A percentile compares a stretch with the other conserved stretches of the same genome.
Evolutionary conservation across 2,888 invertebrate species (phyloP).

Genomic region (Drosophila bunnanda): DNA sequence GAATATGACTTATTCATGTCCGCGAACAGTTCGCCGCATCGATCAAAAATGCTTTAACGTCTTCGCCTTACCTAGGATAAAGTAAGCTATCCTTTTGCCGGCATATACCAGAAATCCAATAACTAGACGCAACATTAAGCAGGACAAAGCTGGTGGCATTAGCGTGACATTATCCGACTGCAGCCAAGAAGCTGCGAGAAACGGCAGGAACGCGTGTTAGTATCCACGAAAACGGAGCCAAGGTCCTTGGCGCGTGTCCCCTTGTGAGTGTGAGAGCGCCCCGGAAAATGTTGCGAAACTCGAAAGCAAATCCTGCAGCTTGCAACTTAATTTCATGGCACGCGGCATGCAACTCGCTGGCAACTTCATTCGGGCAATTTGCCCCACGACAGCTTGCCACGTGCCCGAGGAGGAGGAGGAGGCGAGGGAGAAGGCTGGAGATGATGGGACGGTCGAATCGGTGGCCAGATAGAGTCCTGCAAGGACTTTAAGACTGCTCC

Average conservation of each 20-base stretch:
- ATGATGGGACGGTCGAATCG: constrained; percentile 27
- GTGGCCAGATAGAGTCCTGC: constrained; percentile 45
- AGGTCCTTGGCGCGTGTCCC: constrained; percentile 53
- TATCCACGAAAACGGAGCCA: constrained; percentile 53
- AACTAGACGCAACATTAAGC: constrained; percentile 64
- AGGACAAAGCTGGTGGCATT: constrained; percentile 73
- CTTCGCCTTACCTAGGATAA: constrained; percentile 13
- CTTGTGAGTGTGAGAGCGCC: constrained; percentile 24
- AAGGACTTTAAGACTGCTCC: constrained; percentile 51
- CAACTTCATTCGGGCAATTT: constrained; percentile 77
- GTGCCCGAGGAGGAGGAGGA: constrained; percentile 38
- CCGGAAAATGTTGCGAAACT: constrained; percentile 69
- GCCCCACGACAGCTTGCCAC: constrained; percentile 71
- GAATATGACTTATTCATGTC: neutral
- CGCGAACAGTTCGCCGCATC: neutral
- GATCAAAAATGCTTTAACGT: constrained; percentile 11
- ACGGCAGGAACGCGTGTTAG: constrained; percentile 70
- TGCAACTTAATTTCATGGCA: constrained; percentile 78
- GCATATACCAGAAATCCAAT: constrained; percentile 39
- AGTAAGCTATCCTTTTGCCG: constrained; percentile 15
- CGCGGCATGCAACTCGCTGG: constrained; percentile 61
- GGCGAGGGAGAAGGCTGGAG: neutral
- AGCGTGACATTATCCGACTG: constrained; percentile 75
- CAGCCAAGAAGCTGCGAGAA: constrained; percentile 63
- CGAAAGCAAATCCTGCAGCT: constrained; percentile 77